phyloP scores from a whole-genome alignment of 2,113 vertebrate genomes.

The Actinemys pallida region DNA sequence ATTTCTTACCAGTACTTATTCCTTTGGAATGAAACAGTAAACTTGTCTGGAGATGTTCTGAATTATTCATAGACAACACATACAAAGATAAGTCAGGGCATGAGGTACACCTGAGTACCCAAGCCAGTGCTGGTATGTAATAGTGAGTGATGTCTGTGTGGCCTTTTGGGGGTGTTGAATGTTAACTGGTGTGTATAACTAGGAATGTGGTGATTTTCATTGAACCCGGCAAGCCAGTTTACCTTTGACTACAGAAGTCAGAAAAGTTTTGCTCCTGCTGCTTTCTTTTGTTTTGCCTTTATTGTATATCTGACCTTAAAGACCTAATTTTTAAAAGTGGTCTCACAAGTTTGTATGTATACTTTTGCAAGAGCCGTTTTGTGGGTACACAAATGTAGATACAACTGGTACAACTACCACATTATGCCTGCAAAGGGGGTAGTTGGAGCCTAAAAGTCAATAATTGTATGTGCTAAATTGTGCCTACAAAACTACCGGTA shows the following conservation, averaged over 20 bases:
- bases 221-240: neutral
- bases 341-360: neutral
- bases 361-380: neutral
- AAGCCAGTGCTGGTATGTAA: slow-evolving; percentile 42
- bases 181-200: neutral
- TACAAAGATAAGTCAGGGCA: slow-evolving; percentile 74
- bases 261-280: neutral
- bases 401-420: slow-evolving; percentile 7
- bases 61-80: slow-evolving; percentile 71
- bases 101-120: slow-evolving; percentile 49
- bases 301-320: fast-evolving
- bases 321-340: neutral
- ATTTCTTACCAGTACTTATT: slow-evolving; percentile 72
- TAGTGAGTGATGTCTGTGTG: neutral
- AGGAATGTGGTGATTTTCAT: neutral
- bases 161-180: slow-evolving; percentile 4
- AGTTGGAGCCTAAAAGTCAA: slow-evolving; percentile 44
- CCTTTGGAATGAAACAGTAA: slow-evolving; percentile 76
- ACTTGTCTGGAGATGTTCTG: slow-evolving; percentile 77
- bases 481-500: neutral
- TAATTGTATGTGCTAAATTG: neutral
- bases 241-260: neutral
- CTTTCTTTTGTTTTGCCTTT: neutral
- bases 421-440: slow-evolving; percentile 26
- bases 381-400: neutral